These are phyloP conservation scores for Drosophila neutralis DNA, from an alignment of 2,888 invertebrate genomes.

Conservation along the genomic window DNA sequence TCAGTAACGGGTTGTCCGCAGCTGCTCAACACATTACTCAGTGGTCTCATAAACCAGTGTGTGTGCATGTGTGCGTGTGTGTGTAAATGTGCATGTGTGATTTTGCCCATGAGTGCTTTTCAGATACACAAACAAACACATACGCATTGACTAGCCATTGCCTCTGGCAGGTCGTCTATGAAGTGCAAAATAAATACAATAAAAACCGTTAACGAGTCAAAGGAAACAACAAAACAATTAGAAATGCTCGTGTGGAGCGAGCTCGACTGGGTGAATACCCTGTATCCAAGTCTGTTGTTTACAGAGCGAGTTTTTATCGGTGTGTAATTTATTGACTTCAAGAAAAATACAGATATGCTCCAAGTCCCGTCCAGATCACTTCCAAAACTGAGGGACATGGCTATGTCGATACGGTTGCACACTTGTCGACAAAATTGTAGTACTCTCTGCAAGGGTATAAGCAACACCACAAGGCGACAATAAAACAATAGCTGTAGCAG, in stretches of 20 bases:
- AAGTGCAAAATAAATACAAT: slow-evolving; percentile 70
- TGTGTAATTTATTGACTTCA: not conserved
- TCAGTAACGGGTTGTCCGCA: slow-evolving; percentile 19
- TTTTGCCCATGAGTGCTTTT: slow-evolving; percentile 45
- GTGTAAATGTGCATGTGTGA: not conserved
- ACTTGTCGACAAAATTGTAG: not conserved
- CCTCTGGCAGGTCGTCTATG: slow-evolving; percentile 37
- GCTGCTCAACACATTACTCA: slow-evolving; percentile 37
- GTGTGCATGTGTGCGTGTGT: not conserved
- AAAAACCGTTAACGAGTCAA: slow-evolving; percentile 51
- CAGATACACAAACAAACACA: slow-evolving; percentile 20
- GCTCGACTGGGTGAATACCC: not conserved
- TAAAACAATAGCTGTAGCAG: slow-evolving; percentile 43
- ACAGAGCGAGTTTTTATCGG: not conserved
- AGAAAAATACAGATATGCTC: not conserved
- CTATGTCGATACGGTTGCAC: too few species aligned
- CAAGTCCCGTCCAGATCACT: not conserved
- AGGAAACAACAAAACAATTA: slow-evolving; percentile 3
- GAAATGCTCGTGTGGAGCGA: not conserved
- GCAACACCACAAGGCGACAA: slow-evolving; percentile 46
- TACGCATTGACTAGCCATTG: slow-evolving; percentile 29
- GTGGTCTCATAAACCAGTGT: not conserved
- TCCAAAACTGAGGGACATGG: not conserved
- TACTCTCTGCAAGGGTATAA: not conserved
- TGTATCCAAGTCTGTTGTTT: not conserved